phyloP scores from a whole-genome alignment of 2,888 invertebrate genomes.

The Luffia ferchaultella region DNA sequence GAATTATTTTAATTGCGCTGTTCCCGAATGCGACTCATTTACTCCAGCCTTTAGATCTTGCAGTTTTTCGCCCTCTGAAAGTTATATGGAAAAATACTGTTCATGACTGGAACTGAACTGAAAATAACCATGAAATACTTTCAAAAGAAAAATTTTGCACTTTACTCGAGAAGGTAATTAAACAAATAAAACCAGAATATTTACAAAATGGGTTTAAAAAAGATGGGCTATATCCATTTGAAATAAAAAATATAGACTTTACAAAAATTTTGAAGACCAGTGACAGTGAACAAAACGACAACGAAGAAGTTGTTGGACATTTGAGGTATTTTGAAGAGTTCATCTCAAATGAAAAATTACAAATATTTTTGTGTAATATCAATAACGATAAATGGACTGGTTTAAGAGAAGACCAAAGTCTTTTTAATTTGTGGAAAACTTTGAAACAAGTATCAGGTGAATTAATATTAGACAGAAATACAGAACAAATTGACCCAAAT shows the following conservation, averaged over 20 bases:
- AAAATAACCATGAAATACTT: background rate
- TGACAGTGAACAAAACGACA: background rate
- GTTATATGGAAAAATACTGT: background rate
- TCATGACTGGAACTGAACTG: background rate
- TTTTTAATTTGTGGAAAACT: background rate
- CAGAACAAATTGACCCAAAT: background rate
- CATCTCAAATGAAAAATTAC: background rate
- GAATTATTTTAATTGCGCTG: constrained; percentile 12
- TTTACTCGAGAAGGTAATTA: background rate
- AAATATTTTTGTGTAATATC: background rate
- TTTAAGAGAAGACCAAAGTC: background rate
- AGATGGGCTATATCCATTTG: background rate
- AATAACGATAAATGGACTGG: background rate
- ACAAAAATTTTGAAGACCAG: background rate
- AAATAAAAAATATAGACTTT: background rate
- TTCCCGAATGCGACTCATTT: constrained; percentile 14
- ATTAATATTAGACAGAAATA: no score
- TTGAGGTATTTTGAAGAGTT: background rate
- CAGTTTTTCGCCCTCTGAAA: constrained; percentile 11
- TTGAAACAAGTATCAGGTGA: background rate
- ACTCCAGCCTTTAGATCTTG: constrained; percentile 14
- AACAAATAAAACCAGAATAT: background rate
- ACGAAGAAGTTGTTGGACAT: background rate
- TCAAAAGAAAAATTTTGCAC: background rate
- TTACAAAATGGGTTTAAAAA: background rate